phyloP scores from a whole-genome alignment of 2,113 vertebrate genomes.

The Rhabdomys dilectus region DNA sequence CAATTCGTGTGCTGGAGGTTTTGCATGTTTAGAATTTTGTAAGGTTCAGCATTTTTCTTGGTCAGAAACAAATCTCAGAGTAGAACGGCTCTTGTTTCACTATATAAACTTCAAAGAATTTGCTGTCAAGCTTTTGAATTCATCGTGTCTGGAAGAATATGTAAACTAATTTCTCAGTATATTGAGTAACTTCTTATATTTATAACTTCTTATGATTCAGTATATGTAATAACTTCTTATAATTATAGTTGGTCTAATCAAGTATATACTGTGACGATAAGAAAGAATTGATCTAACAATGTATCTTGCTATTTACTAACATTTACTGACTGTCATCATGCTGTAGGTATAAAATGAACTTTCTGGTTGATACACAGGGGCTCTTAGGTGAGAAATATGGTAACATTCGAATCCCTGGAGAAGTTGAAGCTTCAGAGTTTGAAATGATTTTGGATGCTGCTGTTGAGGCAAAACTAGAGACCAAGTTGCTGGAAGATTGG shows the following conservation, averaged over 20 bases:
- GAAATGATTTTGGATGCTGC: conserved; percentile 99
- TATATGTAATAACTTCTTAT: not conserved
- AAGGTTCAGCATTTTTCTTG: not conserved
- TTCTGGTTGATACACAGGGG: conserved; percentile 89
- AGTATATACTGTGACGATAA: not conserved
- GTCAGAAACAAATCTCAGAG: not conserved
- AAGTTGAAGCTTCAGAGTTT: conserved; percentile 98
- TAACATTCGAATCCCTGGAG: conserved; percentile 96
- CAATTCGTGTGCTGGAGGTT: not conserved
- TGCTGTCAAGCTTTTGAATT: not conserved
- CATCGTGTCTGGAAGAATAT: not conserved
- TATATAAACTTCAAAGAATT: not conserved
- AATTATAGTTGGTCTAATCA: not conserved
- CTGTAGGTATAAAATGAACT: not conserved
- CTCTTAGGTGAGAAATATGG: conserved; percentile 98
- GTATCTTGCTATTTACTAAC: not conserved
- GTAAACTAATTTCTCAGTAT: not conserved
- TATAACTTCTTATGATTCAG: too few species aligned
- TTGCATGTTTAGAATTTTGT: not conserved
- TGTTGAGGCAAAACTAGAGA: conserved; percentile 95
- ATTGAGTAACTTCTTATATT: not conserved
- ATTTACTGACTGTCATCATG: not conserved
- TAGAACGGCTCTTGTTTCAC: not conserved
- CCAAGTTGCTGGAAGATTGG: conserved; percentile 97
- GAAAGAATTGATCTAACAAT: not conserved